These are phyloP conservation scores for Babyrousa celebensis DNA, from an alignment of 2,797 vertebrate genomes.

Conservation along the genomic window DNA sequence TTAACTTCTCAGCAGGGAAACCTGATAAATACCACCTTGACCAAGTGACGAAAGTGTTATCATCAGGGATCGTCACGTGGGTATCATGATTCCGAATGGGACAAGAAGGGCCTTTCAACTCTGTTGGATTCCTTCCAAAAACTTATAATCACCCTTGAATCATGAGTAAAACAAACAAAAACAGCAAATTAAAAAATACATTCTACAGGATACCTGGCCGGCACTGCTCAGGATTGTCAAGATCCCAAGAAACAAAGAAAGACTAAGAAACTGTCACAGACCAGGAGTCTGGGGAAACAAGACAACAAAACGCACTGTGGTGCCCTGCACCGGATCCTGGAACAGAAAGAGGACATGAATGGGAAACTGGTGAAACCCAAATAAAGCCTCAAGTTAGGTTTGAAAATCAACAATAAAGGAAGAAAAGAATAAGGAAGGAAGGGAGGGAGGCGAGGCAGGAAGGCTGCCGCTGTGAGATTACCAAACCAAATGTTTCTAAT, in stretches of 20 bases:
- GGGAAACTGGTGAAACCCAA: constrained; percentile 27
- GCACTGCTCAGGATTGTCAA: constrained; percentile 15
- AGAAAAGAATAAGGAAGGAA: not conserved
- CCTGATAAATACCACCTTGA: not conserved
- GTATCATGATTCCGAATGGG: not conserved
- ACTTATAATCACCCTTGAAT: not conserved
- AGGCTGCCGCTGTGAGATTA: not conserved
- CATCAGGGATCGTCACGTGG: not conserved
- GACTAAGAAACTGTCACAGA: not conserved
- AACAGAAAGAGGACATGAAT: not conserved
- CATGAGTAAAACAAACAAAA: constrained; percentile 23
- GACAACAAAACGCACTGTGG: not conserved
- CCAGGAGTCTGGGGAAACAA: not conserved
- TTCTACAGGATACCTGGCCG: not conserved
- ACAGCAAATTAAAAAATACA: not conserved
- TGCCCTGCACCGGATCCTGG: not conserved
- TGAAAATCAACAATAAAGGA: constrained; percentile 1
- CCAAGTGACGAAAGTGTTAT: not conserved
- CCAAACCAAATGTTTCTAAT: not conserved
- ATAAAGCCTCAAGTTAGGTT: constrained; percentile 32
- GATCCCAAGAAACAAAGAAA: not conserved
- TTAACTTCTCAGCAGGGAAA: not conserved
- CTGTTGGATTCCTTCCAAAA: not conserved
- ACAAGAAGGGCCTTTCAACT: not conserved
- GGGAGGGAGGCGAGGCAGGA: not conserved